Evolutionary conservation across 2,888 invertebrate genomes (phyloP).

Genomic region (Eupithecia subfuscata): DNA sequence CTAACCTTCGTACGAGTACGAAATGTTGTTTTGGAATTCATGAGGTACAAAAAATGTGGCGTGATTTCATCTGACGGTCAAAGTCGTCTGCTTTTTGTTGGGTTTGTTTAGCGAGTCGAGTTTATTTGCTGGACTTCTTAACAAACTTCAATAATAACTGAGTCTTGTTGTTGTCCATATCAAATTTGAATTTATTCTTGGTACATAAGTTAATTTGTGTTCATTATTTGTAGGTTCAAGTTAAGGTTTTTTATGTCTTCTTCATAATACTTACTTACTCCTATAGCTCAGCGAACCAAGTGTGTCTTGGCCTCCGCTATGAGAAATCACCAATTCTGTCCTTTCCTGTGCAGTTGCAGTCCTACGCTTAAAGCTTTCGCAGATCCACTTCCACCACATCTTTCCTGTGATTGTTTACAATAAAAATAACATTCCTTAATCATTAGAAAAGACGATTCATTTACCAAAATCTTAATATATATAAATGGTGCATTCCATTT

Average conservation of each 20-base stretch:
- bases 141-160: not conserved
- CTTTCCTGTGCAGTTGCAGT: not conserved
- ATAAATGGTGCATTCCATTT: too few species aligned
- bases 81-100: conserved; percentile 15
- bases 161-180: not conserved
- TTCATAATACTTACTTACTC: not conserved
- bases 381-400: not conserved
- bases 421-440: not conserved
- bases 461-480: too few species aligned
- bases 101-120: not conserved
- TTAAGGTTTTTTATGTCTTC: not conserved
- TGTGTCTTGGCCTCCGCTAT: not conserved
- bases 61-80: conserved; percentile 21
- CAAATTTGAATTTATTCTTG: not conserved
- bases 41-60: conserved; percentile 18
- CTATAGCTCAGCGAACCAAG: too few species aligned
- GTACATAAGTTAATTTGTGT: not conserved
- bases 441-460: not conserved
- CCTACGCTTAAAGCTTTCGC: not conserved
- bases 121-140: not conserved
- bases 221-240: not conserved
- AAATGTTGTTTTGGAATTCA: conserved; percentile 12
- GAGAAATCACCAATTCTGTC: not conserved
- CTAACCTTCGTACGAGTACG: not conserved
- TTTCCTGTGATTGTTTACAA: not conserved